Evolutionary conservation across 2,797 vertebrate genomes (phyloP).

Genomic region (Anableps anableps): DNA sequence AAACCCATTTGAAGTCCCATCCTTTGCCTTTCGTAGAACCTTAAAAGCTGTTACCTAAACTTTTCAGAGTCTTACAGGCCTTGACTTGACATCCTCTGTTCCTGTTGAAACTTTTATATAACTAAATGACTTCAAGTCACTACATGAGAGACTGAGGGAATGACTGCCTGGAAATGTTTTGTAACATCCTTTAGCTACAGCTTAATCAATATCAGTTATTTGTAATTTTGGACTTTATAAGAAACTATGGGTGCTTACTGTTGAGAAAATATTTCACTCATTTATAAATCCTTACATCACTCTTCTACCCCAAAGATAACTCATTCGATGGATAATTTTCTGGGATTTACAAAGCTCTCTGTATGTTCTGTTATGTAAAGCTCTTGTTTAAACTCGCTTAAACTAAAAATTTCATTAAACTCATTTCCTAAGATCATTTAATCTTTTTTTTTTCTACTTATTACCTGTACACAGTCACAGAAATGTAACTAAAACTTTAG

Average conservation of each 20-base stretch:
- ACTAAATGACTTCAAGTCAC: neutral
- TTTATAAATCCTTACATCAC: too few relatives aligned
- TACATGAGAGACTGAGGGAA: neutral
- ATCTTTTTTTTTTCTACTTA: neutral
- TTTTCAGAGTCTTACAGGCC: neutral
- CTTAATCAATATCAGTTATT: neutral
- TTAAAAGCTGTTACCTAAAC: neutral
- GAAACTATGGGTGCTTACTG: neutral
- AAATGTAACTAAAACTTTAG: neutral
- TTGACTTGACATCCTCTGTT: neutral
- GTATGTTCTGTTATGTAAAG: neutral
- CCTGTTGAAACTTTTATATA: neutral
- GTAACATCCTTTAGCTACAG: neutral
- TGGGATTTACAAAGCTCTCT: neutral
- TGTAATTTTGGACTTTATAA: neutral
- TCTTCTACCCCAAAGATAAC: neutral
- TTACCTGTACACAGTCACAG: neutral
- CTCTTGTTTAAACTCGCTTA: neutral
- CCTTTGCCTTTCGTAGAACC: neutral
- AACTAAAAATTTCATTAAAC: neutral
- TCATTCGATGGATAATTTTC: neutral
- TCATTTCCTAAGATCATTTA: neutral
- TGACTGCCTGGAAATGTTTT: neutral
- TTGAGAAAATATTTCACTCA: neutral
- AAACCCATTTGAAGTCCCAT: neutral